Conservation (phyloP, 2,797 vertebrate genomes). For the Emys orbicularis region DNA sequence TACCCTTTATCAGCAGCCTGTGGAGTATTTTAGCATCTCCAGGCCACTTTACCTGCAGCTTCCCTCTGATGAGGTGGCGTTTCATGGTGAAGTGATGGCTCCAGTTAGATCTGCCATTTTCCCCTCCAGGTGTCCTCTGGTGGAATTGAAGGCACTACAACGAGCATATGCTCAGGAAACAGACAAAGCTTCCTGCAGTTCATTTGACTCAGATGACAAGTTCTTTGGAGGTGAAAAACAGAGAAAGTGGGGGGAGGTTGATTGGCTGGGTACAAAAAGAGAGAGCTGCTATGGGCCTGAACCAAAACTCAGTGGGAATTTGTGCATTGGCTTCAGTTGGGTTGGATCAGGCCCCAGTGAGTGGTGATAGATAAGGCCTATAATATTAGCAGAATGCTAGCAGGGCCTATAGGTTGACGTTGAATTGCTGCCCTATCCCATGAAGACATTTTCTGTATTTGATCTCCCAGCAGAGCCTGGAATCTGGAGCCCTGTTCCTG, state of each 20-base stretch:
- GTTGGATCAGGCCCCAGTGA: not conserved
- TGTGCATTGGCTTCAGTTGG: not conserved
- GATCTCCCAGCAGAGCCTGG: constrained; percentile 18
- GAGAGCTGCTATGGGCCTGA: not conserved
- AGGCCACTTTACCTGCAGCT: rapidly evolving
- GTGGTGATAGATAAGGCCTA: not conserved
- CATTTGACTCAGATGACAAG: not conserved
- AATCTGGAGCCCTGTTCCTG: not conserved
- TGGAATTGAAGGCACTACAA: rapidly evolving
- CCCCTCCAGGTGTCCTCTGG: not conserved
- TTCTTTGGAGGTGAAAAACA: not conserved
- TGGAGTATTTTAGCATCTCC: not conserved
- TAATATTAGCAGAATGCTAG: not conserved
- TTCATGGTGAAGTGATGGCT: not conserved
- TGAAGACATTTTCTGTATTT: constrained; percentile 1
- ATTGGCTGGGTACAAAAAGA: not conserved
- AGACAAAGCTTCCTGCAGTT: not conserved
- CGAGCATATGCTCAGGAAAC: rapidly evolving
- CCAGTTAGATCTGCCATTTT: not conserved
- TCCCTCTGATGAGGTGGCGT: rapidly evolving
- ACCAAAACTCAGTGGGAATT: not conserved
- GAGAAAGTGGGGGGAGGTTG: not conserved
- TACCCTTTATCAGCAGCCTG: rapidly evolving
- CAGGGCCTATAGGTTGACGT: not conserved
- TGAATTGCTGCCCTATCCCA: not conserved